Evolutionary conservation across 2,888 invertebrate genomes (phyloP), one percentile per base, ranked within the genome.

Genomic region (Stenchaetothrips biformis): DNA sequence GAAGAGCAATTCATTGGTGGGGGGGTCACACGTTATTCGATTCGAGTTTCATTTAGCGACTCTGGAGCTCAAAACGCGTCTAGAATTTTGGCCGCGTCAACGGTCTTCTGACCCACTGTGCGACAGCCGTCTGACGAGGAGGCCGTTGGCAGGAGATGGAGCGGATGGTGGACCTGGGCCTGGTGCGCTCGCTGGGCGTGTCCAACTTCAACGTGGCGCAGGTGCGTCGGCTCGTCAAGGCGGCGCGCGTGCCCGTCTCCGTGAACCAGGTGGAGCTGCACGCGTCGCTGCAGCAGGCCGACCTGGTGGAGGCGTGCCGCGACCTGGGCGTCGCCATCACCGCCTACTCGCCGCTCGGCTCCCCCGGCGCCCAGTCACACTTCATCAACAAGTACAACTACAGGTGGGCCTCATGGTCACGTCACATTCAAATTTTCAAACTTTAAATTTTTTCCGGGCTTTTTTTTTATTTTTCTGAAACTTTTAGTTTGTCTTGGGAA

Each of bases 171-270:
- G 89, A 89, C 82, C 87, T 88, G 80, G 93, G 94, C 4, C 87
- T 89, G 37, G 87, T 90, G 0, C 91, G 89, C 84, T 90, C 93
- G n/a, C 91, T 95, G 82, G 95, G 95, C 4, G 85, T 95, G 79
- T 95, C 95, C 79, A 95, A 95, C 86, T 95, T 93, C 86, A 94
- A 93, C 85, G 88, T 89, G 81, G 85, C 87, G 21, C 95, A 95
- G 87, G 89, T 95, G 80, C 85, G 88, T 82, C 88, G 89, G 82
- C 90, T 95, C 80, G 89, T 91, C 83, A 87, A 90, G 25, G 86
- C 85, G 47, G 89, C 92, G 0, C 88, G 87, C 79, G 89, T 94
- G 78, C 92, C 91, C 85, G 95, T 95, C 3, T 90, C 92, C 81
- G 92, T 92, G 82, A 86, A 94, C 80, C 93, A 88, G 87, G 90